A percentile compares a stretch with the other conserved stretches of the same genome.
Conservation (phyloP, 2,888 invertebrate genomes). For the Macrosoma leucophasiata region DNA sequence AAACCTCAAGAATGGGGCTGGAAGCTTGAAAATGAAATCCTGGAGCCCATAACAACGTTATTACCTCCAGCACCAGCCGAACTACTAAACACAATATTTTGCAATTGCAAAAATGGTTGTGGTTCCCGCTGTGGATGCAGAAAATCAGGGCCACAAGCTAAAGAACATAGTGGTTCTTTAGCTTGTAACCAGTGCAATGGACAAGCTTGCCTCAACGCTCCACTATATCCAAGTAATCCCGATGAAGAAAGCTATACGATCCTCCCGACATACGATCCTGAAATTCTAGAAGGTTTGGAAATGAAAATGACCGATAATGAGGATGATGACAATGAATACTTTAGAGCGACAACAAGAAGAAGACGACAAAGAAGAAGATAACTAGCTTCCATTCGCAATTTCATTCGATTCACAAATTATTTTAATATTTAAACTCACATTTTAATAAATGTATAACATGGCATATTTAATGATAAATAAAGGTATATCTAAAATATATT, state of each 20-base stretch:
- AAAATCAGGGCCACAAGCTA: conserved; percentile 28
- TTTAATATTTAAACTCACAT: conserved; percentile 21
- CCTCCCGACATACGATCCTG: no score
- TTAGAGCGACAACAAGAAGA: neutral
- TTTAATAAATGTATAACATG: conserved; percentile 22
- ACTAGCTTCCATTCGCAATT: conserved; percentile 5
- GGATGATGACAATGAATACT: no score
- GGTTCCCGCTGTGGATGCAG: conserved; percentile 33
- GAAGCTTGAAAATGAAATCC: conserved; percentile 30
- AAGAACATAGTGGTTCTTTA: no score
- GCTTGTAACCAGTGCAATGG: no score
- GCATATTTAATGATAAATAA: conserved; percentile 22
- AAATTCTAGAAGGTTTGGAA: no score
- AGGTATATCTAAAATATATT: conserved; percentile 20
- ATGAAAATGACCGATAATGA: no score
- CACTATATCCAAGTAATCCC: no score
- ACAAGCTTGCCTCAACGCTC: no score
- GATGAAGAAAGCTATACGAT: no score
- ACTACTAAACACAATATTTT: conserved; percentile 28
- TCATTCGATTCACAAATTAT: conserved; percentile 2
- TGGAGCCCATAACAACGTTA: conserved; percentile 33
- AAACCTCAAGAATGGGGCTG: conserved; percentile 31
- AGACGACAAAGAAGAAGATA: conserved; percentile 4
- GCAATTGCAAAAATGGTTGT: conserved; percentile 32
- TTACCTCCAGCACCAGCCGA: conserved; percentile 31